These are phyloP conservation scores for Cuniculus paca DNA, from an alignment of 2,797 vertebrate species.

Conservation along the genomic window DNA sequence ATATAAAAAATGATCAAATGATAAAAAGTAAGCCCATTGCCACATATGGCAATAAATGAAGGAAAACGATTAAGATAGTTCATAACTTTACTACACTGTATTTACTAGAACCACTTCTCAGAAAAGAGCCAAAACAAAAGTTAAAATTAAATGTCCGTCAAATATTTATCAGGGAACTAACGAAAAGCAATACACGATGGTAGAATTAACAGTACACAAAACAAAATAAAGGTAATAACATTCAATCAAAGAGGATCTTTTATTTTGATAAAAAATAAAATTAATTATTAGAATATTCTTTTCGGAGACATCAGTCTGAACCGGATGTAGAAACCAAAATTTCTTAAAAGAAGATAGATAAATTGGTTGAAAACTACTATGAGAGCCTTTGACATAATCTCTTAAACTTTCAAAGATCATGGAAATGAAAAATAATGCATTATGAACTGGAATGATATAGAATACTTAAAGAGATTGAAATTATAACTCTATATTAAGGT, in stretches of 20 bases:
- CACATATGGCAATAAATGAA: neutral
- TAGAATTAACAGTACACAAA: conserved; percentile 30
- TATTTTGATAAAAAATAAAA: conserved; percentile 32
- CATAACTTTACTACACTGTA: neutral
- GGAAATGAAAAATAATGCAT: neutral
- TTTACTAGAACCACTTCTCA: neutral
- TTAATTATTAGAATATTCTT: conserved; percentile 50
- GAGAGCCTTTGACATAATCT: neutral
- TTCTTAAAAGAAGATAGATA: neutral
- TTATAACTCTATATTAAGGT: neutral
- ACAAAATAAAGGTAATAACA: conserved; percentile 20
- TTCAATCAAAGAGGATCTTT: neutral
- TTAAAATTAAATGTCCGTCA: neutral
- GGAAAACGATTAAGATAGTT: neutral
- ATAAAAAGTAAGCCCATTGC: conserved; percentile 34
- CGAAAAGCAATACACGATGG: neutral
- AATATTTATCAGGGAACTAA: neutral
- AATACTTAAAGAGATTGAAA: neutral
- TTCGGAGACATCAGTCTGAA: conserved; percentile 2
- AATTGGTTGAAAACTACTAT: neutral
- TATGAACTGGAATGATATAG: neutral
- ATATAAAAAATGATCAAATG: conserved; percentile 23
- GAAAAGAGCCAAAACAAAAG: neutral
- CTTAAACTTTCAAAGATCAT: neutral
- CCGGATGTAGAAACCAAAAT: neutral